Conservation (phyloP, 2,113 vertebrate genomes). For the Craseonycteris thonglongyai region DNA sequence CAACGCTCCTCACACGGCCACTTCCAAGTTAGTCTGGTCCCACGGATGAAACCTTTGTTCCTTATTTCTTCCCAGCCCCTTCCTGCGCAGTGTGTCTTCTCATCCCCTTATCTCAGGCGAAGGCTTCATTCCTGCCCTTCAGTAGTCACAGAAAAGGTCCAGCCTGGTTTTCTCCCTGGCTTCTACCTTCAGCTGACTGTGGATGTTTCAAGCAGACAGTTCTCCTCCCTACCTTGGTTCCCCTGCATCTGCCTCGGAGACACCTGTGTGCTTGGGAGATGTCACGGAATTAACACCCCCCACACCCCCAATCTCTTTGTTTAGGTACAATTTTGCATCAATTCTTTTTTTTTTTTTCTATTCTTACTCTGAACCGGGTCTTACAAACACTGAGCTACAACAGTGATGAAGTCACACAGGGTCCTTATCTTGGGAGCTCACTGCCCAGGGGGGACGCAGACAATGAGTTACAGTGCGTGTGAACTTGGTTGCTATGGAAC, state of each 20-base stretch:
- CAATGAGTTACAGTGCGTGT: background rate
- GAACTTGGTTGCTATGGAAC: background rate
- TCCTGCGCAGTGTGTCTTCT: background rate
- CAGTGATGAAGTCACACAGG: background rate
- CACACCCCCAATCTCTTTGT: background rate
- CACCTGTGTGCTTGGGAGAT: accelerated
- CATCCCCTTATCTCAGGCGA: background rate
- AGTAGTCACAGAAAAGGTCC: background rate
- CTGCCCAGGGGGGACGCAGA: background rate
- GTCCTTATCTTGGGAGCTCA: background rate
- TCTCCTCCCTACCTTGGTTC: background rate
- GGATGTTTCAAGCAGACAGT: background rate
- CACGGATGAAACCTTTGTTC: background rate
- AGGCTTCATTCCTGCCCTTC: background rate
- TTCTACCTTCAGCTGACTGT: background rate
- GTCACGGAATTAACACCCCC: background rate
- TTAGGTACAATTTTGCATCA: background rate
- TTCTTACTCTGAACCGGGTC: background rate
- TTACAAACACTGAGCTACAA: background rate
- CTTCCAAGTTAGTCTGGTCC: background rate
- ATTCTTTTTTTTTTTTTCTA: background rate
- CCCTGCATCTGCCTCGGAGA: background rate
- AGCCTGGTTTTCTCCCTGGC: background rate
- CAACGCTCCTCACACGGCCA: background rate
- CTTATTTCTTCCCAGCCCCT: background rate